Percentiles rank a stretch among this genome's conserved stretches.
These are phyloP conservation scores for Toxotes lorentzi DNA, from an alignment of 2,797 vertebrate genomes.

Conservation along the genomic window DNA sequence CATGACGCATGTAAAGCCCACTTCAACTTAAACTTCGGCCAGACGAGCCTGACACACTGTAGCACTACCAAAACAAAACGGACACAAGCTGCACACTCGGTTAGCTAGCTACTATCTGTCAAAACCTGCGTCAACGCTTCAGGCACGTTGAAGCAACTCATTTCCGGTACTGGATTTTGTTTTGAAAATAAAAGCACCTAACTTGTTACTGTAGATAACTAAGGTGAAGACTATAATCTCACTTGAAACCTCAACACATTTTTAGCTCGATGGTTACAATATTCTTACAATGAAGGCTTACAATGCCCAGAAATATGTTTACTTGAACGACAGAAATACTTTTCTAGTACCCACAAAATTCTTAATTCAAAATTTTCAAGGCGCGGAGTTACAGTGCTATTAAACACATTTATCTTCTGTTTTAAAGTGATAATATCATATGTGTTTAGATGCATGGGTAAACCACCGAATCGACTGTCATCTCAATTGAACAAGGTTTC, in stretches of 20 bases:
- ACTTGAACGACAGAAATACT: neutral
- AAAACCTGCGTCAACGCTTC: constrained; percentile 14
- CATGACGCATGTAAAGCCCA: constrained; percentile 14
- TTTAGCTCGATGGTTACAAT: neutral
- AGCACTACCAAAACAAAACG: constrained; percentile 65
- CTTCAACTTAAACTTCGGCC: constrained; percentile 54
- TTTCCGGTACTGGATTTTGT: constrained; percentile 41
- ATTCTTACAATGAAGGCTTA: neutral
- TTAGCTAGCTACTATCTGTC: constrained; percentile 57
- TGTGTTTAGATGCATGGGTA: neutral
- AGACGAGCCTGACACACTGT: constrained; percentile 18
- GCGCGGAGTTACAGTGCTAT: neutral
- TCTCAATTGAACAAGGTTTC: neutral
- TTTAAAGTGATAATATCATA: neutral
- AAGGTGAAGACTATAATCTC: neutral
- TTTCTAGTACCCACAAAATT: neutral
- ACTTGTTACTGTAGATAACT: too few relatives aligned
- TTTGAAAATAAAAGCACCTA: constrained; percentile 63
- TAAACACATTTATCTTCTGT: neutral
- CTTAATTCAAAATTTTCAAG: neutral
- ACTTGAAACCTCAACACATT: too few relatives aligned
- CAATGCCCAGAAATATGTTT: neutral
- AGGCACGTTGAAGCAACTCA: rapidly evolving
- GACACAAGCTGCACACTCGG: neutral
- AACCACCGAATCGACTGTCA: neutral